Evolutionary conservation across 2,113 vertebrate species (phyloP), one percentile per base, ranked within the genome.

Genomic region (Malurus cyaneus): DNA sequence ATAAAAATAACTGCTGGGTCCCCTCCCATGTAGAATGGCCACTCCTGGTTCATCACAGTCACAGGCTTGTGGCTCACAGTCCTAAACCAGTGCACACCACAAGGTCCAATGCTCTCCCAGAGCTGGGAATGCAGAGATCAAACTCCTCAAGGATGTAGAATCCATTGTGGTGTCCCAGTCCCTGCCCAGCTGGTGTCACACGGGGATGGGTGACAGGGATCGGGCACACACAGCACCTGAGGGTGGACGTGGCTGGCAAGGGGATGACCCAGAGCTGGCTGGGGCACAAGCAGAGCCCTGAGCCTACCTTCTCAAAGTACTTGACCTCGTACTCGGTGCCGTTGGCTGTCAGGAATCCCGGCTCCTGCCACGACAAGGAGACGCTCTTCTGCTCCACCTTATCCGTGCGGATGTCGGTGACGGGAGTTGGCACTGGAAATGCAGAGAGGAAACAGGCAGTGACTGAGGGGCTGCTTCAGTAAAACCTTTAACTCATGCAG

Each of bases 301-400:
- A 46, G 9, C 89, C 78, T 98, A 99, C 99, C 99, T 99, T 99
- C 97, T 99, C 99, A 0, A 98, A 99, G 97, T 99, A 99, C 71
- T 99, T 99, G 97, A 99, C 98, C 96, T 99, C 99, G 0, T 99
- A 99, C 87, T 99, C 99, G 0, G 98, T 99, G 96, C 98, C 92
- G 12, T 99, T 99, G 97, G 97, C 72, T 66, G 86, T 15, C 0
- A 97, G 96, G 42, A 98, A 89, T 18, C 95, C 92, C 0, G 98
- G 98, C 87, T 99, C 97, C 89, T 98, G 98, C 99, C 99, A 99
- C 0, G 98, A 98, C 97, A 99, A 44, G 26, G 98, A 98, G 39
- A 99, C 53, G 13, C 99, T 99, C 97, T 98, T 99, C 97, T 99
- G 98, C 56, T 99, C 99, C 12, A 99, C 98, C 77, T 97, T 98